These are phyloP conservation scores for Crypturellus tataupa DNA, from an alignment of 2,797 vertebrate genomes.

Conservation along the genomic window DNA sequence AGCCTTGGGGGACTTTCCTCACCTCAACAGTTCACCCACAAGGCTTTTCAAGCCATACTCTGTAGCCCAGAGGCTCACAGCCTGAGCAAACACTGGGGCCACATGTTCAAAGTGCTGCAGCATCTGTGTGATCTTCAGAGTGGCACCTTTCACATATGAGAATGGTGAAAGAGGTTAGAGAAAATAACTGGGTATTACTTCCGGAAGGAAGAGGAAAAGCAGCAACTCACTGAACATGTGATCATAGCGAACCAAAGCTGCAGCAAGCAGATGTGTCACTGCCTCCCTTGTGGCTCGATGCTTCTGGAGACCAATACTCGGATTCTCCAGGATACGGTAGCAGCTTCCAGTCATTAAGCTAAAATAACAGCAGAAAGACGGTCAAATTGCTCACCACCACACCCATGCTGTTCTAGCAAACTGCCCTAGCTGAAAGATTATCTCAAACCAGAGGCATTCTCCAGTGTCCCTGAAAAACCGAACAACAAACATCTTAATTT, in stretches of 20 bases:
- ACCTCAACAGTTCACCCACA: constrained; percentile 95
- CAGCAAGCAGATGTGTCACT: constrained; percentile 89
- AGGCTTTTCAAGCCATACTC: constrained; percentile 92
- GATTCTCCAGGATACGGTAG: constrained; percentile 94
- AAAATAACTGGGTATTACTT: background rate
- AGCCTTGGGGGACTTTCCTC: background rate
- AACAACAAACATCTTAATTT: background rate
- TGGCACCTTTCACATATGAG: constrained; percentile 82
- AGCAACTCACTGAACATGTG: constrained; percentile 91
- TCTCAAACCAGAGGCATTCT: background rate
- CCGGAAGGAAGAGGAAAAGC: background rate
- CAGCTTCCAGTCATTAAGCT: constrained; percentile 94
- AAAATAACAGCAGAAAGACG: constrained; percentile 19
- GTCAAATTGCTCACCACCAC: background rate
- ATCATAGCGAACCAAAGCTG: constrained; percentile 90
- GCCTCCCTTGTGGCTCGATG: constrained; percentile 89
- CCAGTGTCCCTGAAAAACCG: background rate
- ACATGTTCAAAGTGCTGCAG: constrained; percentile 96
- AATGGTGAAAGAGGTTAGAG: background rate
- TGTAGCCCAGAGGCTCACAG: constrained; percentile 90
- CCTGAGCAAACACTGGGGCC: constrained; percentile 89
- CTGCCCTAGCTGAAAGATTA: background rate
- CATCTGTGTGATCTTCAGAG: constrained; percentile 94
- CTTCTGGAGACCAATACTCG: constrained; percentile 89
- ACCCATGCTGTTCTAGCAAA: background rate